Base-by-base conservation (phyloP, 2,888 invertebrate genomes). In the Parasteatoda lunata region DNA sequence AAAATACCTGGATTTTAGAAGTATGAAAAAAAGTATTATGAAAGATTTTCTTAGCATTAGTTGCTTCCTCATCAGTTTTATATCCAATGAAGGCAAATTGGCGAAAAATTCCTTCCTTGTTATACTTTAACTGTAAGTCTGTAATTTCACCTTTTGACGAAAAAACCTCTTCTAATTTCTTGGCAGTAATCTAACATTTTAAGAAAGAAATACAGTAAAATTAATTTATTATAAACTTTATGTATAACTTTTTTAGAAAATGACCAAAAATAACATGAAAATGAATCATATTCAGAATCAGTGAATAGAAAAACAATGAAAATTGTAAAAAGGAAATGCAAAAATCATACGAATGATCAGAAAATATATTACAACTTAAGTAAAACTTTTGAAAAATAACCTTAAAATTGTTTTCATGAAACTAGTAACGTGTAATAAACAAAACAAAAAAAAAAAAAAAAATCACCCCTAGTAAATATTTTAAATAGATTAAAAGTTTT, bases 31-130 rank as follows among this genome's bases (percentile, higher is more conserved):
- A 98, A 3, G 96, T 95, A 85, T 96, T 95, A 92, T 99, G 94
- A 90, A 97, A 97, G 91, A 95, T 94, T 30, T 95, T 93, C 54
- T 95, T 93, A 0, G 98, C 98, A 54, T 93, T 93, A 73, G 94
- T 91, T 0, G 97, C 98, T 91, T 97, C 95, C 73, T 95, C 94
- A 88, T 95, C 96, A 47, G 93, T 94, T 91, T 96, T 95, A 92
- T 95, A 99, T 7, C 99, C 99, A 90, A 99, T 93, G 91, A 99
- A 99, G 5, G 95, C 97, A 93, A 99, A 99, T 90, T 96, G 95
- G 86, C 99, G 94, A 92, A 99, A 99, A 91, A 95, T 95, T 8
- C 98, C 98, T 93, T 97, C 95, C 90, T 95, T 94, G 0, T 97
- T 97, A 91, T 96, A 98, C 92, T 98, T 99, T 7, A 99, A 92